These are phyloP conservation scores for Chlorops oryzae DNA, from an alignment of 1,140 invertebrate species.

Conservation along the genomic window DNA sequence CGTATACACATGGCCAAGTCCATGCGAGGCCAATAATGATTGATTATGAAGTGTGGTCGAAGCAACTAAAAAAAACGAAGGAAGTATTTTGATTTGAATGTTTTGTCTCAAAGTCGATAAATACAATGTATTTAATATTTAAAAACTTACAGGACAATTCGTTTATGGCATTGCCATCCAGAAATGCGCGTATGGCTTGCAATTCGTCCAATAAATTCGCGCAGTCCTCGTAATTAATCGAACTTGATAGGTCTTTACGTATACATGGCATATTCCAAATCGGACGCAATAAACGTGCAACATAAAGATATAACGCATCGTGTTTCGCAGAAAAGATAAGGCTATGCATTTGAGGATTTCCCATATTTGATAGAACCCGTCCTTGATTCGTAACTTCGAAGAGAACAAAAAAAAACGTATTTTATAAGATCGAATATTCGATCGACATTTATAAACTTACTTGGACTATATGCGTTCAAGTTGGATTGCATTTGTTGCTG, in stretches of 20 bases:
- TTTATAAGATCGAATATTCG: too few species aligned
- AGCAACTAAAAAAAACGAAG: too few species aligned
- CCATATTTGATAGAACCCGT: too few species aligned
- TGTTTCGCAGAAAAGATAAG: slow-evolving; percentile 64
- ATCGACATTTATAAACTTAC: too few species aligned
- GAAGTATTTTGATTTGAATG: slow-evolving; percentile 23
- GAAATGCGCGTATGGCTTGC: slow-evolving; percentile 49
- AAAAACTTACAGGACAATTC: slow-evolving; percentile 31
- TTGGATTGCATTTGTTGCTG: too few species aligned
- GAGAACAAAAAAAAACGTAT: too few species aligned
- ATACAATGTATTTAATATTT: neutral
- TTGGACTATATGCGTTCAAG: too few species aligned
- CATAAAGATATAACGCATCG: slow-evolving; percentile 86
- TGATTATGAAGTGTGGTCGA: too few species aligned
- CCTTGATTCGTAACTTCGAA: too few species aligned
- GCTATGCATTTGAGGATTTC: too few species aligned
- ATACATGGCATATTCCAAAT: slow-evolving; percentile 73
- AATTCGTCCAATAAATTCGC: slow-evolving; percentile 49
- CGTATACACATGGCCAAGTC: slow-evolving; percentile 39
- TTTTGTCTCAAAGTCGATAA: too few species aligned
- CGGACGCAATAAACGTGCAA: slow-evolving; percentile 76
- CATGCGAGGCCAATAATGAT: too few species aligned
- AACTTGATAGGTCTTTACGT: slow-evolving; percentile 46
- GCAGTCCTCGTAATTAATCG: slow-evolving; percentile 50
- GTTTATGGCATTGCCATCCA: slow-evolving; percentile 46